Base-by-base conservation (phyloP, 2,113 vertebrate genomes). In the Morphnarchus princeps region DNA sequence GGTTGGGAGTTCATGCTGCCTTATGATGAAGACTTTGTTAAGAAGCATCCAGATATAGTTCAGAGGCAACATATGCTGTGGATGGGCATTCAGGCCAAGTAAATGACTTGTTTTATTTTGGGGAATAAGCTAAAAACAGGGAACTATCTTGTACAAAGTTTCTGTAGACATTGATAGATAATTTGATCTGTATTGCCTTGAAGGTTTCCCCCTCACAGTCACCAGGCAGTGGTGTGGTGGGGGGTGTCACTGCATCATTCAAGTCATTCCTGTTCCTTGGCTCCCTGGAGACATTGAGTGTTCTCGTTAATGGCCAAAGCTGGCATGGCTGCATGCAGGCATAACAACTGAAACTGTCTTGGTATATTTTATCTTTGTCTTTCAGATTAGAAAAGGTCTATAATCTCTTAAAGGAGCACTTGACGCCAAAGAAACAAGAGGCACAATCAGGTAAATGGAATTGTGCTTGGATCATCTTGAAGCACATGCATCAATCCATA, bases 31-130 rank as follows among this genome's bases (percentile, higher is more conserved):
- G 99, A 99, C 71, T 99, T 99, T 96, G 98, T 99, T 92, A 99
- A 98, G 98, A 99, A 99, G 96, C 99, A 99, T 92, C 99, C 99
- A 9, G 99, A 99, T 40, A 98, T 99, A 93, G 99, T 99, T 71
- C 99, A 99, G 97, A 98, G 99, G 93, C 99, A 99, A 72, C 98
- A 99, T 85, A 99, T 99, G 99, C 98, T 99, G 90, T 99, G 99
- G 99, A 98, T 98, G 21, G 99, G 99, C 95, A 99, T 99, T 95
- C 99, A 99, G 98, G 99, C 99, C 97, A 99, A 99, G 99, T 99
- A 98, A 97, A 98, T 58, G 9, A 62, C 31, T 79, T 74, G 31
- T 32, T 91, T 80, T 80, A 14, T 67, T 95, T 91, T 65, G 69
- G 87, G 79, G 67, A 85, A 47, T 79, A 52, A 80, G 28, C 31